Base-by-base conservation (phyloP, 2,888 invertebrate species). In the Andrena fulva region DNA sequence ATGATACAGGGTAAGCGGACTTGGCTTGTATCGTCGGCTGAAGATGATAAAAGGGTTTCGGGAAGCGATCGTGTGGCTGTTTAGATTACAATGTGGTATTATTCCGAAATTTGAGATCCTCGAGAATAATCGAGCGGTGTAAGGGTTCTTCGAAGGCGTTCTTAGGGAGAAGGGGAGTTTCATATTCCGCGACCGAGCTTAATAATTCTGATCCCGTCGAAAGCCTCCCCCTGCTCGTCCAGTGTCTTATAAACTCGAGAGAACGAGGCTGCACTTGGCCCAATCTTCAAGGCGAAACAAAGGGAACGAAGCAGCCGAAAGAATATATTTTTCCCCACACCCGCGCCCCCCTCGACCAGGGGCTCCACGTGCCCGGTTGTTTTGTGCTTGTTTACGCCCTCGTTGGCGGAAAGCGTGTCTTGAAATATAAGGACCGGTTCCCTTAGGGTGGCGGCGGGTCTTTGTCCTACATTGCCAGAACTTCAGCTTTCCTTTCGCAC, bases 141-240 rank as follows among this genome's bases (percentile, higher is more conserved):
- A 12, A 42, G 42, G 42, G 42, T 42, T 42, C 42, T 42, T 42
- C 42, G 42, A 12, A 1, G 42, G 0, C 12, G 12, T 42, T 12
- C 42, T 12, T 16, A 4, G 42, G 42, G 42, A 42, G 42, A 42
- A 42, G 42, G 42, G 42, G 42, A 42, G 66, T 76, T 60, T 76
- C 76, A 70, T 70, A 69, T 76, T 60, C 33, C 64, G 33, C 52
- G 64, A 76, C 64, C 24, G 59, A 64, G 64, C 56, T 76, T 80
- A 80, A 76, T 80, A 77, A 77, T 72, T 63, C 56, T 71, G 67
- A 80, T 77, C 67, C 62, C 62, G 72, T 68, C 56, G 74, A 62
- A 67, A 78, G 56, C 16, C 35, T 68, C 42, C 16, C 66, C 7
- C 72, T 7, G 27, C 60, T 54, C 50, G 59, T 67, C 54, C 66